Evolutionary conservation across 2,797 vertebrate genomes (phyloP), one percentile per base, ranked within the genome.

Genomic region (Syngnathus rostellatus): DNA sequence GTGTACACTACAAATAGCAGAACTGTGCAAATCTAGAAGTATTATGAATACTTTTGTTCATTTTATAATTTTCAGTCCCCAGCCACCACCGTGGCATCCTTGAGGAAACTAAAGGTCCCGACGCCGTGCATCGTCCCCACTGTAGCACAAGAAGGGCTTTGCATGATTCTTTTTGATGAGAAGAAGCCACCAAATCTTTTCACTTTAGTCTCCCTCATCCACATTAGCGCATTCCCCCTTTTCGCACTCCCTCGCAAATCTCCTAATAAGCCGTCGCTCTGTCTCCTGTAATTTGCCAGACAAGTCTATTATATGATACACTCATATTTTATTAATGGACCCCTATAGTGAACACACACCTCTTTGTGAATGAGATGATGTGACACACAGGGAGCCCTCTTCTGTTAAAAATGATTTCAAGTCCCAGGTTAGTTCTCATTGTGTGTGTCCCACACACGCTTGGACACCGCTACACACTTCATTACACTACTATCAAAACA

Each of bases 271-370:
- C 83, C 80, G 82, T 85, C 85, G 85, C 82, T 88, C 82, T 87
- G 85, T 87, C 88, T 88, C 81, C 83, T 83, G 83, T 88, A 87
- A 89, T 89, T 88, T 88, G 83, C 83, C 84, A 88, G 85, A 89
- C 71, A 72, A 83, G 83, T 89, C 86, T 88, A 89, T 88, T 89
- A 87, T 89, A 88, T 85, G 84, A 86, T 83, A 83, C 80, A 80
- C 81, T 88, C 88, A 88, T 89, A 88, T 87, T 88, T 89, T 88
- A 89, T 88, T 88, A 89, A 88, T 89, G 85, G 82, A 82, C 83
- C 85, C 77, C 87, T 45, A 63, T 65, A 77, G 85, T 61, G 83
- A 86, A 83, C 84, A 84, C 85, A 45, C 65, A 66, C 65, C 76
- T 84, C 81, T 80, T 69, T 69, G 82, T 83, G 83, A 81, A 83